Evolutionary conservation across 2,888 invertebrate species (phyloP).

Genomic region (Hyppa rectilinea): DNA sequence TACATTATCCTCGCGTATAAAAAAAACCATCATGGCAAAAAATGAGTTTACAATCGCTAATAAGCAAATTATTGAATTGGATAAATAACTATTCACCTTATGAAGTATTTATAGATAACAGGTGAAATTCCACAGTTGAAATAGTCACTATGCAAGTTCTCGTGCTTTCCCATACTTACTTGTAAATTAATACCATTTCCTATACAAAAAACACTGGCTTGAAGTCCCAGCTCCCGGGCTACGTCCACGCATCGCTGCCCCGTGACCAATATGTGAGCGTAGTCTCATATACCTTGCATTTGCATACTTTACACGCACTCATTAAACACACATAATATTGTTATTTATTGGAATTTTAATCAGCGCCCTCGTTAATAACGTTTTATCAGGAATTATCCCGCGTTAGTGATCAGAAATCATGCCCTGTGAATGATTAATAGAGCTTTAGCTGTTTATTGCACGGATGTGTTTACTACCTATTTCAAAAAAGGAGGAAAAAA

Average conservation of each 20-base stretch:
- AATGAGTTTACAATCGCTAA: not conserved
- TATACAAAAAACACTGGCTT: not conserved
- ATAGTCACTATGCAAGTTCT: not conserved
- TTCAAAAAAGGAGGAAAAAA: not conserved
- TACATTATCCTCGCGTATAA: not conserved
- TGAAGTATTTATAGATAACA: too few species aligned
- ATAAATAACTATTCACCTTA: too few species aligned
- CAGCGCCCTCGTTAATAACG: slow-evolving; percentile 48
- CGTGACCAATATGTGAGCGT: slow-evolving; percentile 81
- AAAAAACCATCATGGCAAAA: not conserved
- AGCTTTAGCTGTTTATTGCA: not conserved
- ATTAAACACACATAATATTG: slow-evolving; percentile 60
- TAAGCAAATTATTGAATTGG: too few species aligned
- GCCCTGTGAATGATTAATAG: slow-evolving; percentile 7
- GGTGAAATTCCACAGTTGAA: not conserved
- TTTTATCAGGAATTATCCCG: slow-evolving; percentile 30
- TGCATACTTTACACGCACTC: slow-evolving; percentile 80
- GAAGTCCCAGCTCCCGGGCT: slow-evolving; percentile 66
- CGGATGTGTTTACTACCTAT: not conserved
- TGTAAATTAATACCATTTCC: not conserved
- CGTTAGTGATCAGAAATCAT: slow-evolving; percentile 30
- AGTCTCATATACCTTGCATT: slow-evolving; percentile 77
- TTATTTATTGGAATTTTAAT: slow-evolving; percentile 66
- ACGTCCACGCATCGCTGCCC: slow-evolving; percentile 76
- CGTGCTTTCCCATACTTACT: not conserved